Evolutionary conservation across 2,113 vertebrate species (phyloP).

Genomic region (Ctenomys sociabilis): DNA sequence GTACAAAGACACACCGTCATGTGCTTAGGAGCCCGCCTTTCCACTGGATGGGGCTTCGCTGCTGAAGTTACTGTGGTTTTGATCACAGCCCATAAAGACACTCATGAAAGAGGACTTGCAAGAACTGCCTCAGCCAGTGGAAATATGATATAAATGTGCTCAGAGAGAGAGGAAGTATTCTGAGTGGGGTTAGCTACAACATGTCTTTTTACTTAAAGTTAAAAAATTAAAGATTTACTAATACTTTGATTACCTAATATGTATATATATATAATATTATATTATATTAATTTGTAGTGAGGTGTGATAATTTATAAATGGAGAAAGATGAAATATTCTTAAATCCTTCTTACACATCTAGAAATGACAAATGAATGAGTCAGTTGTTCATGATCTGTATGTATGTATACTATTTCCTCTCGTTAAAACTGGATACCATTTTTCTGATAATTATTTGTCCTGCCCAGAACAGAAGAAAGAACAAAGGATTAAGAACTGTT

Average conservation of each 20-base stretch:
- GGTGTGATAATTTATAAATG: neutral
- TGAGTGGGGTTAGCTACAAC: neutral
- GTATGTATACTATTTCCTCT: neutral
- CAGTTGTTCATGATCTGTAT: neutral
- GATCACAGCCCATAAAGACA: neutral
- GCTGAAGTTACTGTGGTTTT: neutral
- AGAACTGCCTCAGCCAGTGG: neutral
- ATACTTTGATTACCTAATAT: neutral
- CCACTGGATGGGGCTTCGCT: neutral
- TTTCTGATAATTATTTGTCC: neutral
- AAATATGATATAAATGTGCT: neutral
- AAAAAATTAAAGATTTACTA: neutral
- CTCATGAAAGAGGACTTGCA: neutral
- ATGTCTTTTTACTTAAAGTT: neutral
- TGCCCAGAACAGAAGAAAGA: neutral
- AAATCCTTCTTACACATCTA: neutral
- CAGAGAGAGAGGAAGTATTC: neutral
- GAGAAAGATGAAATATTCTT: neutral
- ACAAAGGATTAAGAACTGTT: neutral
- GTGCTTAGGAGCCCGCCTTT: neutral
- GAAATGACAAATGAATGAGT: neutral
- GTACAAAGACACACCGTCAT: neutral
- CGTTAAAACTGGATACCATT: neutral
- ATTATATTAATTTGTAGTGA: neutral
- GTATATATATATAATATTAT: too few relatives aligned